Conservation (phyloP, 2,113 vertebrate genomes). For the Thymallus thymallus region DNA sequence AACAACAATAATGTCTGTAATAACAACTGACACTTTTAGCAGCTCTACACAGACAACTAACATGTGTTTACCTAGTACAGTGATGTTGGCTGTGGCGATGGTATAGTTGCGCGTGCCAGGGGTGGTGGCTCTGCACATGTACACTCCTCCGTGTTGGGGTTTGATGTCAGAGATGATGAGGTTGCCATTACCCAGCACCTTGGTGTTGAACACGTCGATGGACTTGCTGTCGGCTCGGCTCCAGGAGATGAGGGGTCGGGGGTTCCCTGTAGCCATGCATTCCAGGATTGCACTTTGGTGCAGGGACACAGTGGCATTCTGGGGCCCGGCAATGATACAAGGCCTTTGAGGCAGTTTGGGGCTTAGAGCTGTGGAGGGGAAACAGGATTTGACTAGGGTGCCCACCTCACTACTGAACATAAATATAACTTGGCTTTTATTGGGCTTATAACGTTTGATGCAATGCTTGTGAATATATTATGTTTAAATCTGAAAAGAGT, state of each 20-base stretch:
- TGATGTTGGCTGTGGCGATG: conserved; percentile 82
- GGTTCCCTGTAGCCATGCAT: conserved; percentile 90
- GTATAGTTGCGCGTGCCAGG: conserved; percentile 95
- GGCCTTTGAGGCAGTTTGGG: conserved; percentile 80
- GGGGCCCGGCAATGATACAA: conserved; percentile 86
- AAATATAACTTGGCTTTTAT: background rate
- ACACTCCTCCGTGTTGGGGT: conserved; percentile 85
- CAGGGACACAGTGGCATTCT: conserved; percentile 84
- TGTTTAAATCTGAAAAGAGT: no score
- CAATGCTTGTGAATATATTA: no score
- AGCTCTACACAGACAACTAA: no score
- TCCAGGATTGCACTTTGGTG: conserved; percentile 90
- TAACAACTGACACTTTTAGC: background rate
- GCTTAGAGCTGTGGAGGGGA: conserved; percentile 68
- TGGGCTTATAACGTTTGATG: no score
- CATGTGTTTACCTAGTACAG: conserved; percentile 83
- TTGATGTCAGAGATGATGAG: conserved; percentile 90
- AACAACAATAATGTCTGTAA: background rate
- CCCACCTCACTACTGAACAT: background rate
- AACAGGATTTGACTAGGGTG: background rate
- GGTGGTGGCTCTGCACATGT: conserved; percentile 89
- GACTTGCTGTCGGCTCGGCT: conserved; percentile 91
- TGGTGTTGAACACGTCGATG: conserved; percentile 94
- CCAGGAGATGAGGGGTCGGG: conserved; percentile 95
- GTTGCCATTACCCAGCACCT: conserved; percentile 93